Evolutionary conservation across 2,113 vertebrate species (phyloP).

Genomic region (Charina bottae): DNA sequence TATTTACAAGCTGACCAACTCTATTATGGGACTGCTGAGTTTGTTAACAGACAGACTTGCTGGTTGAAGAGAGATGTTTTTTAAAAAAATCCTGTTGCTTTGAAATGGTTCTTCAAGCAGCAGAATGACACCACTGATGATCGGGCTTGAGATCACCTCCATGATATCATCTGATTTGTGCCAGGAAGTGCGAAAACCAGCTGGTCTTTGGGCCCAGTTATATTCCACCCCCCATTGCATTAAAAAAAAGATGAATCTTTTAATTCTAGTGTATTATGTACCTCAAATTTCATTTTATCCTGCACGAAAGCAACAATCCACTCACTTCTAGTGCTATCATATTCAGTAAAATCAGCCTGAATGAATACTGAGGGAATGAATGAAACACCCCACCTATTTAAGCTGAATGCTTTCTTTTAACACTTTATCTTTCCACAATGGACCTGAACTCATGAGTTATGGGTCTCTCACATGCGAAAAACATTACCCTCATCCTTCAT

Average conservation of each 20-base stretch:
- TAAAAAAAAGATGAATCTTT: not conserved
- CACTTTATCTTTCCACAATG: not conserved
- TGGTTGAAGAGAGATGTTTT: not conserved
- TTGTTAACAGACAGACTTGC: not conserved
- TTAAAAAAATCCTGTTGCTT: not conserved
- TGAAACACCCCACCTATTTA: not conserved
- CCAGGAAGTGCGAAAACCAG: not conserved
- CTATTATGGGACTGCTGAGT: not conserved
- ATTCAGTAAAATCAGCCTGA: not conserved
- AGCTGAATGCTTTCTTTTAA: not conserved
- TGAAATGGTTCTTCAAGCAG: not conserved
- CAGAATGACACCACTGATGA: not conserved
- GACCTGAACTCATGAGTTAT: not conserved
- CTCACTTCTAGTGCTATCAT: not conserved
- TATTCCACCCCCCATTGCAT: not conserved
- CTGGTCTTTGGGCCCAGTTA: not conserved
- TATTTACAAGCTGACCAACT: not conserved
- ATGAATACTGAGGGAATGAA: conserved; percentile 2
- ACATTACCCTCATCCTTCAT: conserved; percentile 31
- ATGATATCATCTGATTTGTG: not conserved
- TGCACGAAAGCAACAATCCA: not conserved
- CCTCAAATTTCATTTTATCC: not conserved
- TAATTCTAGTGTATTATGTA: not conserved
- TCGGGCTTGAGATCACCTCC: not conserved
- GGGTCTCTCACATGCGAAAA: not conserved